Base-by-base conservation (phyloP, 23 tunicate genomes). In the Botrylloides violaceus region DNA sequence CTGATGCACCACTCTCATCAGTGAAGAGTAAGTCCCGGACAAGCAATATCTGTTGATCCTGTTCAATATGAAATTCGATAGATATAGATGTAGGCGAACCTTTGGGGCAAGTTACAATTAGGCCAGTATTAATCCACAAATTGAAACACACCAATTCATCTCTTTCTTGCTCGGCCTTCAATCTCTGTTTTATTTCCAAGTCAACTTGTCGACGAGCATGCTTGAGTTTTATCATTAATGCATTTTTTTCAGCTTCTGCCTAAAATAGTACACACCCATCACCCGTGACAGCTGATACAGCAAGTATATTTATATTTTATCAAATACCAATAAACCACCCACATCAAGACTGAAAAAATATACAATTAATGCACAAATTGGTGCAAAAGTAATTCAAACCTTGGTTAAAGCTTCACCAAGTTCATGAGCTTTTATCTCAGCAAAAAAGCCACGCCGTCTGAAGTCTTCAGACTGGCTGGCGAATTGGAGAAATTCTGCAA, bases 141-240 rank as follows among this genome's bases (percentile, higher is more conserved):
- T n/a, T n/a, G n/a, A 34, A 7, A 43, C 53, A 43, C 63, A 83
- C 94, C 65, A 90, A 53, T 49, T 90, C 97, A 83, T 90, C 97
- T 47, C 97, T 33, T 5, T 90, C 97, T 33, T 83, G 97, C 36
- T 90, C 97, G 18, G 83, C 90, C 26, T 83, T 80, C 32, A 82
- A 90, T 22, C 92, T 73, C 37, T 64, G 63, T 47, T 75, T 82
- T 70, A 90, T 62, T 38, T 90, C 97, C n/a, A 90, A 90, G 36
- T 79, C 97, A 18, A 90, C 83, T 36, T 90, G 97, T 53, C 86
- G 30, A 47, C 97, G 47, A 3, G 97, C 97, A 75, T 79, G 97
- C 49, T 90, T 90, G 22, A 90, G 80, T 56, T 90, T 90, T 6
- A 90, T 80, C 77, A 90, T 65, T 19, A 90, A 72, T 4, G 97